A percentile compares a stretch with the other conserved stretches of the same genome.
Evolutionary conservation across 2,113 vertebrate species (phyloP).

Genomic region (Heterotilapia buettikoferi): DNA sequence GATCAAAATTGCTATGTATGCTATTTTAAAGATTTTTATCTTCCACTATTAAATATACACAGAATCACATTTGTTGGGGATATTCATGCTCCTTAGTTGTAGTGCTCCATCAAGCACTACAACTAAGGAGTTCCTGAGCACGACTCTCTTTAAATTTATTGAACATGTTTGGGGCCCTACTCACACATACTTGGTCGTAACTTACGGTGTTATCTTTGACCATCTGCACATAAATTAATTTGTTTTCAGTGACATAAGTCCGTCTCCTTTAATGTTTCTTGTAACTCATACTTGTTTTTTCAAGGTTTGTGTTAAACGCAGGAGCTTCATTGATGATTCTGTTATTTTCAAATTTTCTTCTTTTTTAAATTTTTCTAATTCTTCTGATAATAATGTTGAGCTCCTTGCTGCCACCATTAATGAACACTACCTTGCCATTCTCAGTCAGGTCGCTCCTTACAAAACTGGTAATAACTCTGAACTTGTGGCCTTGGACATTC

Average conservation of each 20-base stretch:
- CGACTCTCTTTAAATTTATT: not conserved
- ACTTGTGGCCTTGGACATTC: not conserved
- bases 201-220: not conserved
- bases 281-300: not conserved
- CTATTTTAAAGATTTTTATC: not conserved
- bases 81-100: no score
- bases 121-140: accelerated
- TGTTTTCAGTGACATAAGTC: not conserved
- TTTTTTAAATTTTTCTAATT: not conserved
- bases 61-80: not conserved
- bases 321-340: not conserved
- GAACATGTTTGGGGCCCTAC: not conserved
- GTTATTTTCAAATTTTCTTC: not conserved
- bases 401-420: not conserved
- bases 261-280: not conserved
- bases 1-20: not conserved
- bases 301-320: not conserved
- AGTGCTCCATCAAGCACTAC: not conserved
- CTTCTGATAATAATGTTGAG: not conserved
- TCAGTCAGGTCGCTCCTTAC: not conserved
- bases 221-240: not conserved
- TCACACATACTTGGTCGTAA: not conserved
- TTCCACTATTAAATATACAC: not conserved
- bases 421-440: not conserved
- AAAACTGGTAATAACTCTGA: not conserved